Conservation (phyloP, 1,140 invertebrate species). For the Bilobella aurantiaca region DNA sequence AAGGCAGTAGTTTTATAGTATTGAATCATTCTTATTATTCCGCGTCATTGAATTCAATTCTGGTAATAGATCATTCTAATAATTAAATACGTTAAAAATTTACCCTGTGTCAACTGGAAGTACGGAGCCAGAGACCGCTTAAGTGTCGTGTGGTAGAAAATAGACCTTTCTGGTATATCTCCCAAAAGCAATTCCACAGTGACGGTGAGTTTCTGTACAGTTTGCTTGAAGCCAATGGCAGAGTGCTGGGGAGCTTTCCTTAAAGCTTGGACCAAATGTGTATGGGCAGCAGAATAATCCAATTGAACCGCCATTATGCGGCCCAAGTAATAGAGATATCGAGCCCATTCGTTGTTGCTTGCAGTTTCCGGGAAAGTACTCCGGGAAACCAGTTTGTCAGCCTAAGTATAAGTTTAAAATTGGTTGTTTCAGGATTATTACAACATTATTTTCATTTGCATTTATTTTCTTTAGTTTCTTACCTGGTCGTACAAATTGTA, state of each 20-base stretch:
- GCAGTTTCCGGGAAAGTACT: slow-evolving; percentile 91
- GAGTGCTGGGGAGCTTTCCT: slow-evolving; percentile 93
- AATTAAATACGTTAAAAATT: no score
- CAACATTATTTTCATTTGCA: no score
- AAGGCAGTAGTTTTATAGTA: slow-evolving; percentile 4
- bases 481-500: slow-evolving; percentile 89
- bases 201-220: slow-evolving; percentile 90
- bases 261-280: slow-evolving; percentile 84
- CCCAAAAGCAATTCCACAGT: slow-evolving; percentile 91
- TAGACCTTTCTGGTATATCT: slow-evolving; percentile 88
- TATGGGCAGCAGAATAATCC: slow-evolving; percentile 93
- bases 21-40: slow-evolving; percentile 4
- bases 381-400: slow-evolving; percentile 90
- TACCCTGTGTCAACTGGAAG: slow-evolving; percentile 86
- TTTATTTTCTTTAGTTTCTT: slow-evolving; percentile 35
- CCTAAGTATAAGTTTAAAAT: no score
- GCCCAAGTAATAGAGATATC: slow-evolving; percentile 93
- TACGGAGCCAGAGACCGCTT: slow-evolving; percentile 83
- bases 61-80: no score
- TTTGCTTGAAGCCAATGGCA: slow-evolving; percentile 97
- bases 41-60: background rate
- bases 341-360: slow-evolving; percentile 97
- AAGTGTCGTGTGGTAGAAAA: slow-evolving; percentile 76
- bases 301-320: slow-evolving; percentile 93
- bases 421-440: no score